Evolutionary conservation across 2,113 vertebrate species (phyloP).

Genomic region (Dasyornis broadbenti): DNA sequence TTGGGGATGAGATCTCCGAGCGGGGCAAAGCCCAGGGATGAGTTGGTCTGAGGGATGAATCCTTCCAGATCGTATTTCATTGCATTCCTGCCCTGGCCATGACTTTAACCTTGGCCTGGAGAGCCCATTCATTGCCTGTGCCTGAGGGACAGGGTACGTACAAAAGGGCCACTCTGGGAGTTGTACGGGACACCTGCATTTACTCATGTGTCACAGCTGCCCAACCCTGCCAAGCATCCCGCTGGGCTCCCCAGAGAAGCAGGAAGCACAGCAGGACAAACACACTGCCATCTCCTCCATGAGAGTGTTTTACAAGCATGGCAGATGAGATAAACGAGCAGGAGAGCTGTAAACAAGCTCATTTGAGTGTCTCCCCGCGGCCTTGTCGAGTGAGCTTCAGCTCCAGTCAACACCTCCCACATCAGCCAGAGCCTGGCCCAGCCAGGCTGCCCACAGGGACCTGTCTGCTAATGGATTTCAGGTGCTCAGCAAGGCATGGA

Average conservation of each 20-base stretch:
- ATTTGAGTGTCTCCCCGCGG: neutral
- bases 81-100: neutral
- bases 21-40: neutral
- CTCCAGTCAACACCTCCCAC: conserved; percentile 7
- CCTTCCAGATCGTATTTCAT: neutral
- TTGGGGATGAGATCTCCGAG: neutral
- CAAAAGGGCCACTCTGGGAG: neutral
- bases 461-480: neutral
- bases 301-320: neutral
- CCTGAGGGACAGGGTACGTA: neutral
- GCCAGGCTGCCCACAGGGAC: neutral
- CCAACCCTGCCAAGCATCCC: neutral
- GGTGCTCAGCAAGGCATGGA: neutral
- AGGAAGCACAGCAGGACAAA: neutral
- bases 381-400: conserved; percentile 9
- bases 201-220: neutral
- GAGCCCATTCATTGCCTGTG: neutral
- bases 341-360: conserved; percentile 31
- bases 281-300: neutral
- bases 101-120: neutral
- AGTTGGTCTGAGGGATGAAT: neutral
- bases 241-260: neutral
- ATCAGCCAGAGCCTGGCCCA: neutral
- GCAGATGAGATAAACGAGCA: neutral
- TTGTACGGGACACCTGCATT: neutral